Evolutionary conservation across 2,888 invertebrate genomes (phyloP).

Genomic region (Stegana nigrithorax): DNA sequence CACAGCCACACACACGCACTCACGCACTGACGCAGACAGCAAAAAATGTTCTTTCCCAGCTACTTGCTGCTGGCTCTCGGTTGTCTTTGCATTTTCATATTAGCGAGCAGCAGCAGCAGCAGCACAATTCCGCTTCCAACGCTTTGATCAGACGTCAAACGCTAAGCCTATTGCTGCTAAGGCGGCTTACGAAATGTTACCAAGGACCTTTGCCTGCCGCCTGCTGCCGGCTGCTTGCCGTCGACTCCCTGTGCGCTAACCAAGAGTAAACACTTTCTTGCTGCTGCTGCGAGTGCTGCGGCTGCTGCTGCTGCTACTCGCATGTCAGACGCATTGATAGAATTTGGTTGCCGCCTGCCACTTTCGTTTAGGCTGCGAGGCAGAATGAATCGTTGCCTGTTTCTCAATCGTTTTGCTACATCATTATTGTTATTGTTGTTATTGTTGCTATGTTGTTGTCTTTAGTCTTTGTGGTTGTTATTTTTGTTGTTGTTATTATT

Average conservation of each 20-base stretch:
- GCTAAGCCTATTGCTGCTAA: conserved; percentile 33
- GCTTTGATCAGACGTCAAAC: conserved; percentile 52
- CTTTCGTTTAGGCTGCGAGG: no score
- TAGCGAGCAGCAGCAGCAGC: not conserved
- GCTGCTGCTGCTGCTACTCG: not conserved
- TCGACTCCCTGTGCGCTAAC: no score
- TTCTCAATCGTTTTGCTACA: not conserved
- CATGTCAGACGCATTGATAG: conserved; percentile 13
- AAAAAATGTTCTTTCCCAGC: conserved; percentile 19
- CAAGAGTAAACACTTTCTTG: no score
- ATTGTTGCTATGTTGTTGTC: not conserved
- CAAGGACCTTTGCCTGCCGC: conserved; percentile 4
- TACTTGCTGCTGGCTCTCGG: not conserved
- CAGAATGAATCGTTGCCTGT: no score
- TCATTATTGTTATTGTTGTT: not conserved
- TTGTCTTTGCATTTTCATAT: conserved; percentile 21
- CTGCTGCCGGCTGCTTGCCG: conserved; percentile 25
- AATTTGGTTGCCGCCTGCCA: conserved; percentile 28
- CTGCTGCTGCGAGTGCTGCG: not conserved
- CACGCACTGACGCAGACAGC: no score
- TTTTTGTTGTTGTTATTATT: conserved; percentile 13
- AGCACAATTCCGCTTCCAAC: conserved; percentile 8
- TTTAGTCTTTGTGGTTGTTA: not conserved
- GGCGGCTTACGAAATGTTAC: no score
- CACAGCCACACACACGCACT: conserved; percentile 42